phyloP scores from a whole-genome alignment of 2,113 vertebrate genomes.

The Octodon degus region DNA sequence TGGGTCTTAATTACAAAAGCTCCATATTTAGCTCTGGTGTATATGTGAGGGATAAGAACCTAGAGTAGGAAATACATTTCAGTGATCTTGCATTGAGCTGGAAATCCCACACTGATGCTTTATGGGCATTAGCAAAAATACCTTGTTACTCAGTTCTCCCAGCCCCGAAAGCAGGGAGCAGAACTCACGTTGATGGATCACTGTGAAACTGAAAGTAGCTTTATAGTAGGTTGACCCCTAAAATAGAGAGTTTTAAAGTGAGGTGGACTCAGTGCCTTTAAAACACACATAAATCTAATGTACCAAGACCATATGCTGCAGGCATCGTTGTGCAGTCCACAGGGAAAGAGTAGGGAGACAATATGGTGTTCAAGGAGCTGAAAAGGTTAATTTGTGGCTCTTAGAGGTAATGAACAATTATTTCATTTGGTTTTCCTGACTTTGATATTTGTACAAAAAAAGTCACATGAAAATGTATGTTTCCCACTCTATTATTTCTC shows the following conservation, averaged over 20 bases:
- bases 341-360: conserved; percentile 14
- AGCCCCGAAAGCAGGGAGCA: not conserved
- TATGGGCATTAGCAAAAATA: conserved; percentile 46
- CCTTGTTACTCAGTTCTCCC: conserved; percentile 1
- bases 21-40: conserved; percentile 30
- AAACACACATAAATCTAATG: conserved; percentile 62
- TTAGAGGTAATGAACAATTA: conserved; percentile 53
- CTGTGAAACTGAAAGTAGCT: conserved; percentile 55
- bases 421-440: conserved; percentile 61
- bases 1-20: not conserved
- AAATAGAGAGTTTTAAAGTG: conserved; percentile 49
- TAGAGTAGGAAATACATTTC: conserved; percentile 50
- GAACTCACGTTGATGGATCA: not conserved
- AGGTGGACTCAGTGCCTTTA: conserved; percentile 51
- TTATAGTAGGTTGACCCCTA: conserved; percentile 53
- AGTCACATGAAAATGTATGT: conserved; percentile 55
- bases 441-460: conserved; percentile 64
- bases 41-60: conserved; percentile 47
- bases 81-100: conserved; percentile 22
- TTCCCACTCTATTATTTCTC: conserved; percentile 62
- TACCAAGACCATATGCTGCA: conserved; percentile 41
- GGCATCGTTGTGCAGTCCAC: not conserved
- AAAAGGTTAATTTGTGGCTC: conserved; percentile 55
- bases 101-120: conserved; percentile 44
- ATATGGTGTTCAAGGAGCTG: not conserved